Evolutionary conservation across 2,888 invertebrate species (phyloP), one percentile per base, ranked within the genome.

Genomic region (Tetragnatha montana): DNA sequence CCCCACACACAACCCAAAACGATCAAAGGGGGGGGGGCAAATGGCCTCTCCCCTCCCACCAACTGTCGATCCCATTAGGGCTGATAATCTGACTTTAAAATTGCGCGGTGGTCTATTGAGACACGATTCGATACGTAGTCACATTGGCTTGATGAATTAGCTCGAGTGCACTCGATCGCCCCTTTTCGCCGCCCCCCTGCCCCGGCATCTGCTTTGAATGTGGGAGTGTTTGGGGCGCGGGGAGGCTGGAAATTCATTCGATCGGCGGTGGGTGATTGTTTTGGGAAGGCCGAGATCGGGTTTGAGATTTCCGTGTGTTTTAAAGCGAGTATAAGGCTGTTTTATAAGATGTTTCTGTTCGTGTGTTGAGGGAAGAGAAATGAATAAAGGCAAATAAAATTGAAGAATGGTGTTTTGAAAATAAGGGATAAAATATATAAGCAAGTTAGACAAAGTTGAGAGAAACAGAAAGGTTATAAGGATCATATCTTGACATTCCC

Each of bases 71-170:
- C 78, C 79, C 86, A 89, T 89, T 89, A 89, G 69, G 82, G 86
- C 50, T 82, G 86, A 89, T 89, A 78, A 89, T 89, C 86, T 89
- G 89, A 86, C 89, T 89, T 89, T 89, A 89, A 89, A 89, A 89
- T 89, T 86, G 86, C 88, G 80, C 75, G 83, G 88, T 84, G 88
- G 88, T 79, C 83, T 88, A 88, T 88, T 51, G 88, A 88, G 81
- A 82, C 78, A n/a, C 78, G 73, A 89, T 89, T 87, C 82, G 89
- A 89, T 87, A 82, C 89, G 81, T 74, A 50, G 69, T 81, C 80
- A 81, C 89, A 84, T 84, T 89, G 85, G 86, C 81, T 78, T 89
- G 86, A 89, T 89, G 89, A 89, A 89, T 89, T 89, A 89, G 81
- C 49, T 81, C 71, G 82, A 89, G 86, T 82, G 71, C 51, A 83